phyloP scores from a whole-genome alignment of 2,797 vertebrate species.

The Gouania willdenowi region DNA sequence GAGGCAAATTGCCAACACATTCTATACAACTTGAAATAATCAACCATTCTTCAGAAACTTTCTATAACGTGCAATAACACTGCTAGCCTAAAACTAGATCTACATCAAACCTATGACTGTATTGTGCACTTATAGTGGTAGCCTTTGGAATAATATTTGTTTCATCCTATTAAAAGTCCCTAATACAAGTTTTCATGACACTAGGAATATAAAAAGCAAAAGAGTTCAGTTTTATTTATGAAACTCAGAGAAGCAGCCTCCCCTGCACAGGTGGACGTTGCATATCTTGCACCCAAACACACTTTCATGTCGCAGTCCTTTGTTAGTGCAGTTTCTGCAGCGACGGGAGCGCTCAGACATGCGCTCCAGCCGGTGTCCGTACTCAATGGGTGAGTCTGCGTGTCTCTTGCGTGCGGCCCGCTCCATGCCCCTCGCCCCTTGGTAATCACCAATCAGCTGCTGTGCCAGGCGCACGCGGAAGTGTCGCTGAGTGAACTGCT shows the following conservation, averaged over 20 bases:
- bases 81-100: slow-evolving; percentile 72
- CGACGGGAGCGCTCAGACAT: slow-evolving; percentile 82
- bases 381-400: slow-evolving; percentile 79
- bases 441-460: slow-evolving; percentile 83
- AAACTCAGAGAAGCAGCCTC: slow-evolving; percentile 83
- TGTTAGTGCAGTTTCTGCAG: slow-evolving; percentile 84
- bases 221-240: slow-evolving; percentile 73
- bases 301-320: slow-evolving; percentile 80
- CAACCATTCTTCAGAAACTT: slow-evolving; percentile 63
- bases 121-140: slow-evolving; percentile 77
- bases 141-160: slow-evolving; percentile 74
- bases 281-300: slow-evolving; percentile 85
- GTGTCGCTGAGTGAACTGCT: slow-evolving; percentile 81
- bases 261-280: slow-evolving; percentile 82
- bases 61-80: slow-evolving; percentile 79
- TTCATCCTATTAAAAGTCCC: slow-evolving; percentile 37
- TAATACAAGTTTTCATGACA: slow-evolving; percentile 62
- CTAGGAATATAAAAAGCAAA: slow-evolving; percentile 59
- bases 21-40: slow-evolving; percentile 76
- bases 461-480: slow-evolving; percentile 81
- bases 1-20: slow-evolving; percentile 77
- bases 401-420: slow-evolving; percentile 79
- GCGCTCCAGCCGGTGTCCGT: slow-evolving; percentile 82
- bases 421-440: slow-evolving; percentile 81
- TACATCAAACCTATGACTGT: slow-evolving; percentile 74